Evolutionary conservation across 2,888 invertebrate genomes (phyloP).

Genomic region (Salticus scenicus): DNA sequence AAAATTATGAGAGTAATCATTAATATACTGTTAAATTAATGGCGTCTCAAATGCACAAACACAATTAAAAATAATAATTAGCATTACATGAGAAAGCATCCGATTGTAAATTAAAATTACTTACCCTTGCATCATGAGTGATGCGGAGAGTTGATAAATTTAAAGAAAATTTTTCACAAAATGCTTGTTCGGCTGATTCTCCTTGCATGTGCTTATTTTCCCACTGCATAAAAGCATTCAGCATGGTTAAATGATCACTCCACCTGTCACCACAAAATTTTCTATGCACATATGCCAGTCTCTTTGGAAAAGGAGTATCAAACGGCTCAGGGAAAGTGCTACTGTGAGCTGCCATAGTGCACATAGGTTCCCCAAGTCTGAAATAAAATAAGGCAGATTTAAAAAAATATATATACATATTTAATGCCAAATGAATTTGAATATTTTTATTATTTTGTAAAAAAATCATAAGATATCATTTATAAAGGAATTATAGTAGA

Average conservation of each 20-base stretch:
- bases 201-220: constrained; percentile 78
- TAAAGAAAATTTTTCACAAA: constrained; percentile 94
- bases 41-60: too few relatives aligned
- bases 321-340: constrained; percentile 97
- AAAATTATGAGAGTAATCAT: too few relatives aligned
- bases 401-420: constrained; percentile 11
- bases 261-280: constrained; percentile 89
- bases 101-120: too few relatives aligned
- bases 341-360: constrained; percentile 95
- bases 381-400: constrained; percentile 16
- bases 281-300: constrained; percentile 89
- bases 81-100: too few relatives aligned
- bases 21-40: too few relatives aligned
- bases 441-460: constrained; percentile 1
- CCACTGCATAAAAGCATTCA: constrained; percentile 89
- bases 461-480: not conserved
- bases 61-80: too few relatives aligned
- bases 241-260: constrained; percentile 96
- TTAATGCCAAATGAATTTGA: not conserved
- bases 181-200: constrained; percentile 83
- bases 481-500: too few relatives aligned
- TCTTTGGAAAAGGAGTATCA: constrained; percentile 79
- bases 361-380: constrained; percentile 90
- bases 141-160: constrained; percentile 92
- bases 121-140: constrained; percentile 90